These are phyloP conservation scores for Acanthis flammea DNA, from an alignment of 2,797 vertebrate species.

Conservation along the genomic window DNA sequence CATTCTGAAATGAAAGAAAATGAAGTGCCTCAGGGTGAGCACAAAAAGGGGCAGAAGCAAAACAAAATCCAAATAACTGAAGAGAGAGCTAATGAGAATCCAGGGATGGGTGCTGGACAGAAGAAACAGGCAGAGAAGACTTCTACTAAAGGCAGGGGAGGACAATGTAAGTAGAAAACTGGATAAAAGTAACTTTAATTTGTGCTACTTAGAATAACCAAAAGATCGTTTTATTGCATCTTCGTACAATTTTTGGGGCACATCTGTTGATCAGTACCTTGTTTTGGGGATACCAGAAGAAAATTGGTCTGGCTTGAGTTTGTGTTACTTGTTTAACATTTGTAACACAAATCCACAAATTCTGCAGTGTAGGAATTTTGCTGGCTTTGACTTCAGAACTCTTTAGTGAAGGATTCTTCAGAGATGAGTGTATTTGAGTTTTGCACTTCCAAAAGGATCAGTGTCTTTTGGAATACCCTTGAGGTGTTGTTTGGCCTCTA, in stretches of 20 bases:
- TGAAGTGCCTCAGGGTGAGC: background rate
- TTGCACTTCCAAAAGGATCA: background rate
- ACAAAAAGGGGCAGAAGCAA: conserved; percentile 6
- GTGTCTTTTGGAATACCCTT: background rate
- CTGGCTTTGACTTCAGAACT: background rate
- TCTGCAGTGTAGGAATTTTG: background rate
- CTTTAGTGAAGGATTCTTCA: background rate
- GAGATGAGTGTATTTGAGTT: background rate
- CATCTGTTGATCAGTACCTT: background rate
- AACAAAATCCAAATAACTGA: background rate
- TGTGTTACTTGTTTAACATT: background rate
- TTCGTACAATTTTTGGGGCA: background rate
- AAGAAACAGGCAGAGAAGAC: conserved; percentile 52
- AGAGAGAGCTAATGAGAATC: background rate
- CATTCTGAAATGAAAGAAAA: conserved; percentile 55
- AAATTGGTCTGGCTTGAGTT: background rate
- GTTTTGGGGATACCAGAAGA: background rate
- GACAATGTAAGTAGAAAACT: conserved; percentile 24
- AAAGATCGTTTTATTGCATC: background rate
- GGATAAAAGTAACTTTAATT: background rate
- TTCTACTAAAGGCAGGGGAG: background rate
- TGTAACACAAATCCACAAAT: background rate
- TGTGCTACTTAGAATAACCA: background rate
- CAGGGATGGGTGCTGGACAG: background rate
- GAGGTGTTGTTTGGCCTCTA: background rate